A percentile compares a stretch with the other conserved stretches of the same genome.
phyloP scores from a whole-genome alignment of 2,888 invertebrate genomes.

The Byasa hedistus region DNA sequence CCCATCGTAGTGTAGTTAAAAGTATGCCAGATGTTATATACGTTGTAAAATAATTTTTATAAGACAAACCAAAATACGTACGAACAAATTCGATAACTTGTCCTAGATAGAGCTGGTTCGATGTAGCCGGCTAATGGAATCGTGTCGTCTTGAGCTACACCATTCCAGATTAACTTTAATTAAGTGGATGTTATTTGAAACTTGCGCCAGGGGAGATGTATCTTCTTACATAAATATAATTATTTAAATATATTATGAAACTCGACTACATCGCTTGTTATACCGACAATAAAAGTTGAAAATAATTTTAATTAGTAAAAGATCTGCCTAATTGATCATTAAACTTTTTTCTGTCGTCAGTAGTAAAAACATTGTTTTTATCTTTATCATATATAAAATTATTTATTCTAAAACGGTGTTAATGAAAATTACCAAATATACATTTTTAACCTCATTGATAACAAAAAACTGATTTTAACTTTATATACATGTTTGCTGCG shows the following conservation, averaged over 20 bases:
- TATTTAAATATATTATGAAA: conserved; percentile 29
- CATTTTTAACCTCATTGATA: no score
- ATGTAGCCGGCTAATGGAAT: conserved; percentile 66
- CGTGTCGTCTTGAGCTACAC: conserved; percentile 62
- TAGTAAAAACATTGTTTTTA: no score
- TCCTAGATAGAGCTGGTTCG: conserved; percentile 48
- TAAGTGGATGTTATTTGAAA: conserved; percentile 72
- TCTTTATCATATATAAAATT: no score
- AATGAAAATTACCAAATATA: no score
- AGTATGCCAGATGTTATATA: not conserved
- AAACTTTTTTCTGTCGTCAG: no score
- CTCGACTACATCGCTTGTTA: not conserved
- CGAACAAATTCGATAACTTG: conserved; percentile 26
- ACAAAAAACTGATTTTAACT: no score
- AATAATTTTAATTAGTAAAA: no score
- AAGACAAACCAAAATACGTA: not conserved
- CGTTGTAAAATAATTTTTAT: not conserved
- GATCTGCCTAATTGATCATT: no score
- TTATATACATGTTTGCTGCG: no score
- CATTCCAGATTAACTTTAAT: conserved; percentile 74
- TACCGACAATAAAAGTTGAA: not conserved
- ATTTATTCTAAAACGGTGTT: no score
- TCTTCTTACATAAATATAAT: conserved; percentile 51
- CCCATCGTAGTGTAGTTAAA: no score
- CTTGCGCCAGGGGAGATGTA: conserved; percentile 59